These are phyloP conservation scores for Stegophylla sp. DNA, from an alignment of 2,888 invertebrate species.

Conservation along the genomic window DNA sequence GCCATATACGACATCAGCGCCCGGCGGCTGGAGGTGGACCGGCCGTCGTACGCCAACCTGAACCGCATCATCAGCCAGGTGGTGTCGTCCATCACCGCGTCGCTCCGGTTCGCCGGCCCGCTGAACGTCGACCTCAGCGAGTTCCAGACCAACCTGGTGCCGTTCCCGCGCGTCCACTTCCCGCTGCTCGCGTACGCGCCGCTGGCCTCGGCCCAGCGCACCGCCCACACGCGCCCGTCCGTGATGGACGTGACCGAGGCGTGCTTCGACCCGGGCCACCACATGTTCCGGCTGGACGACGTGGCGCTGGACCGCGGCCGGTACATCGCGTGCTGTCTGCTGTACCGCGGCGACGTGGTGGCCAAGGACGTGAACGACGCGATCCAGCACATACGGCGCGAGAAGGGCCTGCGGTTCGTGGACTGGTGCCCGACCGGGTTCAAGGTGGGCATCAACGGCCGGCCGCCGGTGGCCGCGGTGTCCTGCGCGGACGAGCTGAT, in stretches of 20 bases:
- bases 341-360: conserved; percentile 89
- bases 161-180: conserved; percentile 62
- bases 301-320: conserved; percentile 69
- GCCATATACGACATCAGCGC: conserved; percentile 67
- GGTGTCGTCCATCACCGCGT: conserved; percentile 62
- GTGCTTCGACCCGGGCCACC: conserved; percentile 56
- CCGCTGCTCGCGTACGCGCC: conserved; percentile 62
- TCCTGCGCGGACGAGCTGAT: conserved; percentile 65
- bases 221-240: conserved; percentile 61
- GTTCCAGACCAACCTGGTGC: conserved; percentile 62
- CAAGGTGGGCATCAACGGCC: conserved; percentile 69
- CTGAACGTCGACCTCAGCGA: conserved; percentile 62
- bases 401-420: conserved; percentile 81
- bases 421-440: conserved; percentile 91
- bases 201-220: conserved; percentile 58
- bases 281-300: conserved; percentile 61
- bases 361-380: conserved; percentile 87
- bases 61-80: conserved; percentile 68
- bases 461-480: conserved; percentile 73
- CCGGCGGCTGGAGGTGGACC: conserved; percentile 68
- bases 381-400: conserved; percentile 78
- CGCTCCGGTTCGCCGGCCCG: conserved; percentile 61
- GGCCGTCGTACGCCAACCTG: conserved; percentile 70
- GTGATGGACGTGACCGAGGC: conserved; percentile 60
- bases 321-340: conserved; percentile 88